phyloP scores from a whole-genome alignment of 1,140 invertebrate genomes.

The Drosophila mayri region DNA sequence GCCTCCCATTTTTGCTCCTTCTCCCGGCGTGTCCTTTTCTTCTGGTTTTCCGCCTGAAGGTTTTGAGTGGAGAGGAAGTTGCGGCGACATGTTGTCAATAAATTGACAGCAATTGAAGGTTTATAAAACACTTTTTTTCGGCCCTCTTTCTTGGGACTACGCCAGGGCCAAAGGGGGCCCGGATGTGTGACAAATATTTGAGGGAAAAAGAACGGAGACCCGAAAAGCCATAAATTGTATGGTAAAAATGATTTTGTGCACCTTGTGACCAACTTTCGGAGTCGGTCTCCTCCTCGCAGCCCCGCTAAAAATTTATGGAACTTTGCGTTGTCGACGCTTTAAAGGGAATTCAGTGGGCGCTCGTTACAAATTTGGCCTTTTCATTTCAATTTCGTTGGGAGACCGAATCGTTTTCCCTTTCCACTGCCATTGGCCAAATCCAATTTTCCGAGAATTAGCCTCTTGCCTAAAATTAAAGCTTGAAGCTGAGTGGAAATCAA shows the following conservation, averaged over 20 bases:
- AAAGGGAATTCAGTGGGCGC: slow-evolving; percentile 7
- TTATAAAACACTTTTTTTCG: slow-evolving; percentile 81
- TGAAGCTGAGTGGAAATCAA: slow-evolving; percentile 63
- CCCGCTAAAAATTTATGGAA: slow-evolving; percentile 65
- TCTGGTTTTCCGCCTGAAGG: slow-evolving; percentile 56
- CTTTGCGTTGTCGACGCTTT: slow-evolving; percentile 29
- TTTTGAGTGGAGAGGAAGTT: slow-evolving; percentile 52
- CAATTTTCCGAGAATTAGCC: slow-evolving; percentile 74
- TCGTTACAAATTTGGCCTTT: slow-evolving; percentile 16
- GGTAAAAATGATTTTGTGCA: slow-evolving; percentile 80
- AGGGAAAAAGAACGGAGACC: slow-evolving; percentile 30
- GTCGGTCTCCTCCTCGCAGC: neutral
- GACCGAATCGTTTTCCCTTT: neutral
- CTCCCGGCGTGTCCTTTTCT: slow-evolving; percentile 10
- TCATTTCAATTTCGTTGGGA: slow-evolving; percentile 4
- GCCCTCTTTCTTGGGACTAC: slow-evolving; percentile 19
- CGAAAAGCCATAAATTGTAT: slow-evolving; percentile 80
- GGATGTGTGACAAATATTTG: slow-evolving; percentile 75
- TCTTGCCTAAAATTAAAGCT: slow-evolving; percentile 69
- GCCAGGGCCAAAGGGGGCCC: slow-evolving; percentile 1
- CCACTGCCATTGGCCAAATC: slow-evolving; percentile 20
- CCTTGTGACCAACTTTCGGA: slow-evolving; percentile 41
- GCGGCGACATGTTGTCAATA: slow-evolving; percentile 80
- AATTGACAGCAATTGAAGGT: slow-evolving; percentile 84
- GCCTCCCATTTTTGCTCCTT: slow-evolving; percentile 6